Evolutionary conservation across 2,113 vertebrate genomes (phyloP).

Genomic region (rabbit (Oryctolagus cuniculus)): mOryCun1.1 NC_091443.1:39875001-39875500

Average conservation of each 20-base stretch:
- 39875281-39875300: constrained; percentile 62
- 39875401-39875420: constrained; percentile 97
- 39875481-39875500: constrained; percentile 99
- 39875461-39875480: constrained; percentile 99
- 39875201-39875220: constrained; percentile 37
- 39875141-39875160: not conserved
- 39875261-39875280: constrained; percentile 39
- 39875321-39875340: constrained; percentile 75
- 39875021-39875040: not conserved
- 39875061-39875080: constrained; percentile 51
- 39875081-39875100: constrained; percentile 13
- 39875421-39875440: constrained; percentile 97
- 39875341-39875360: constrained; percentile 98
- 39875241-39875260: constrained; percentile 55
- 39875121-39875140: constrained; percentile 38
- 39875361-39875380: constrained; percentile 99
- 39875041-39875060: not conserved
- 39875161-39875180: constrained; percentile 15
- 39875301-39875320: constrained; percentile 64
- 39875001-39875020: not conserved
- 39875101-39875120: not conserved
- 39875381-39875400: constrained; percentile 97
- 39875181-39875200: not conserved
- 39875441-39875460: constrained; percentile 98
- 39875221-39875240: constrained; percentile 2